Base-by-base conservation (phyloP, 2,113 vertebrate genomes). In the Tragelaphus strepsiceros region DNA sequence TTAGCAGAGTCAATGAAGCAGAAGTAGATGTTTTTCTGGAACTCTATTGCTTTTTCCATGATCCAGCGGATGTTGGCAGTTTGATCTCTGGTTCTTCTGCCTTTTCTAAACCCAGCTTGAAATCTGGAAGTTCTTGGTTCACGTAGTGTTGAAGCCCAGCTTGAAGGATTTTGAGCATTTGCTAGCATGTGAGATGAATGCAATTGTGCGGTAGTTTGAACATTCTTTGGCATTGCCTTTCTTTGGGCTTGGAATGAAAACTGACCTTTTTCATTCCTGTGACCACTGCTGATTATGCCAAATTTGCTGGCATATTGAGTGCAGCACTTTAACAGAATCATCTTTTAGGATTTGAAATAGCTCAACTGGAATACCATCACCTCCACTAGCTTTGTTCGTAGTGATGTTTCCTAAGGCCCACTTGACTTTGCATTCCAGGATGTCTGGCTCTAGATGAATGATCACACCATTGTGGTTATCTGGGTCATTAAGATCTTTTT, bases 361-460 rank as follows among this genome's bases (percentile, higher is more conserved):
- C 62, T n/a, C 16, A 17, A n/a, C 62, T n/a, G 62, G 62, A 64
- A 64, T n/a, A 17, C 32, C 62, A 19, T 64, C 62, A n/a, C 15
- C 32, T 64, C 16, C 32, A n/a, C 0, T 17, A 64, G 16, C 62
- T 64, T 64, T 67, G 32, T 19, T n/a, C 2, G 0, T 19, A n/a
- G 62, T 67, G 62, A n/a, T 67, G 4, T 8, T 67, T 67, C 8
- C 32, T n/a, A 67, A 67, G 62, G 62, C 16, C 16, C 32, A n/a
- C 32, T 67, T 67, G 32, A 67, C 32, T 67, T n/a, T n/a, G 32
- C 32, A 10, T 67, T n/a, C 32, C 32, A 67, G 32, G 62, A 67
- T 67, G 32, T 67, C 16, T n/a, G 32, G 16, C 62, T 67, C 32
- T 67, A 67, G 62, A 8, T n/a, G 16, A 67, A 2, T 67, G 8